Evolutionary conservation across 2,113 vertebrate genomes (phyloP), one percentile per base, ranked within the genome.

Genomic region (Phylloscopus whistleri): DNA sequence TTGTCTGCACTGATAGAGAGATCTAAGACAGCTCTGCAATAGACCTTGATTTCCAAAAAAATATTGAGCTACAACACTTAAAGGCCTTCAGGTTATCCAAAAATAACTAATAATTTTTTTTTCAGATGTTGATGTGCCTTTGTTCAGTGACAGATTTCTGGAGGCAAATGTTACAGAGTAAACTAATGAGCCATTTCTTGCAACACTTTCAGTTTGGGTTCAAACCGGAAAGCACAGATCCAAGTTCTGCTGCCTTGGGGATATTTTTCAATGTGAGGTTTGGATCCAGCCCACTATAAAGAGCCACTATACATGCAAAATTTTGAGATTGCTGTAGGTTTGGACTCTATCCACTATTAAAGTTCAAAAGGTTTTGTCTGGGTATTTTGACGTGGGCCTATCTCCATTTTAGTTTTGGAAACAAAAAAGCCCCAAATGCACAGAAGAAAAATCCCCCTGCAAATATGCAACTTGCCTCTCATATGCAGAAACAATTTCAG

Each of bases 151-250:
- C 76, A 90, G 92, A 60, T 90, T 95, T 96, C 79, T 94, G 92
- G 91, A 94, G 69, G 74, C 23, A 3, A 89, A 75, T 46, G 52
- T 60, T 94, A 64, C 64, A 68, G 44, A 49, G 74, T 76, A 81
- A 93, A 79, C 44, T 96, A 94, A 95, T 75, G 76, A 97, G 46
- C 80, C 72, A 92, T 96, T 93, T 89, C 93, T 93, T 95, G 93
- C 89, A 96, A 84, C 90, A 88, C 83, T 89, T 91, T 85, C 81
- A 60, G 62, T 90, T 87, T 84, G 83, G 78, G 80, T 94, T 96
- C 88, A 96, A 95, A 90, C 55, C 33, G 68, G 86, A 95, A 96
- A 96, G 85, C 41, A 80, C 30, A 67, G 90, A 93, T 93, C 94
- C 93, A 96, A 96, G 83, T 84, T 95, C 88, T 80, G 1, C 55